These are phyloP conservation scores for Elgaria multicarinata DNA, from an alignment of 2,113 vertebrate species.

Conservation along the genomic window DNA sequence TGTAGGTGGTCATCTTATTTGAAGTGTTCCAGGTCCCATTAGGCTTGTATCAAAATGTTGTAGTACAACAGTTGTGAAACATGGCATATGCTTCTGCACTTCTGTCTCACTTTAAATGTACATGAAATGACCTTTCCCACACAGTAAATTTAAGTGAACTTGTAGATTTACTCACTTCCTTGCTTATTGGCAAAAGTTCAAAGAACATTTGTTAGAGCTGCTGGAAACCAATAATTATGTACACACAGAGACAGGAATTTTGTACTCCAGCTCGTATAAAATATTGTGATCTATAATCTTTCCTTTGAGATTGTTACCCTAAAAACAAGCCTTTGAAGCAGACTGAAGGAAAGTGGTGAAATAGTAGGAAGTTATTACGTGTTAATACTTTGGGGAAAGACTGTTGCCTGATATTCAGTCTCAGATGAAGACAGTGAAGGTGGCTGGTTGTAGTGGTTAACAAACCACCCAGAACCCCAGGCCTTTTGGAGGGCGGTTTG, in stretches of 20 bases:
- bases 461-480: too few relatives aligned
- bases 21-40: background rate
- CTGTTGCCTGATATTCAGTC: constrained; percentile 23
- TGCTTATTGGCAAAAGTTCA: constrained; percentile 62
- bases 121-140: constrained; percentile 31
- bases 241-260: constrained; percentile 48
- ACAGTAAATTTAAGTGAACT: constrained; percentile 50
- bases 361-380: constrained; percentile 41
- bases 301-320: constrained; percentile 51
- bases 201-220: constrained; percentile 54
- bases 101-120: constrained; percentile 48
- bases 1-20: background rate
- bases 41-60: background rate
- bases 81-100: constrained; percentile 32
- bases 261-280: constrained; percentile 27
- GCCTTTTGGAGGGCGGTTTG: too few relatives aligned
- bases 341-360: constrained; percentile 47
- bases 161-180: constrained; percentile 60
- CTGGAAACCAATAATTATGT: constrained; percentile 48
- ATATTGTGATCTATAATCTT: constrained; percentile 48
- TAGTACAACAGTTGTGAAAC: constrained; percentile 33
- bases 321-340: constrained; percentile 45
- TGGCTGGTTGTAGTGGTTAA: too few relatives aligned
- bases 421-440: constrained; percentile 1
- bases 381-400: constrained; percentile 44